A percentile compares a stretch with the other conserved stretches of the same genome.
These are phyloP conservation scores for Heliconius cydno DNA, from an alignment of 2,888 invertebrate species.

Conservation along the genomic window DNA sequence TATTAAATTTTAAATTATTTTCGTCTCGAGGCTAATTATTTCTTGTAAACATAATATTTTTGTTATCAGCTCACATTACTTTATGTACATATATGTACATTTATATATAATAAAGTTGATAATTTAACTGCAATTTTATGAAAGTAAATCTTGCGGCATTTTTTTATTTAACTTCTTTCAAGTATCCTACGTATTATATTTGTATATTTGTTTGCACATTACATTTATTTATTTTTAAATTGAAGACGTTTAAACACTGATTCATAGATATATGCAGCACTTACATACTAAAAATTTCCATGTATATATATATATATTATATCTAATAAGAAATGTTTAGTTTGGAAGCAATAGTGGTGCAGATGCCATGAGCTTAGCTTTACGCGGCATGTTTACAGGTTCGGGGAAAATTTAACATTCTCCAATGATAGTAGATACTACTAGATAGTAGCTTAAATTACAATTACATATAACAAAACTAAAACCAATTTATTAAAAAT, in stretches of 20 bases:
- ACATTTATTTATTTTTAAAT: neutral
- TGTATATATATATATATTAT: no score
- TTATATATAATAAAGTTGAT: neutral
- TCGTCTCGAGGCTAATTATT: neutral
- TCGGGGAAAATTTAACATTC: no score
- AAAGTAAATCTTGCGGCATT: constrained; percentile 8
- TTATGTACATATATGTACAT: neutral
- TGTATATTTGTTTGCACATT: neutral
- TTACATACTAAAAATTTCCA: no score
- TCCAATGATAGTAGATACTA: no score
- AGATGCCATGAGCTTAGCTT: no score
- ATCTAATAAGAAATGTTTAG: no score
- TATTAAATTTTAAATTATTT: neutral
- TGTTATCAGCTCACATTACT: neutral
- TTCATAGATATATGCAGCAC: neutral
- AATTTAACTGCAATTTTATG: constrained; percentile 5
- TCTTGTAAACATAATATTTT: neutral
- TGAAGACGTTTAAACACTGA: neutral
- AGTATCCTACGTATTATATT: neutral
- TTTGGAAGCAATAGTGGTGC: no score
- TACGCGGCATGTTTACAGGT: no score
- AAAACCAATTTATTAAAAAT: no score
- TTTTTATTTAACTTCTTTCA: neutral
- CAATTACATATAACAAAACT: no score
- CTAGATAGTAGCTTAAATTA: no score